phyloP scores from a whole-genome alignment of 2,797 vertebrate genomes.

The Sebastolobus altivelis region DNA sequence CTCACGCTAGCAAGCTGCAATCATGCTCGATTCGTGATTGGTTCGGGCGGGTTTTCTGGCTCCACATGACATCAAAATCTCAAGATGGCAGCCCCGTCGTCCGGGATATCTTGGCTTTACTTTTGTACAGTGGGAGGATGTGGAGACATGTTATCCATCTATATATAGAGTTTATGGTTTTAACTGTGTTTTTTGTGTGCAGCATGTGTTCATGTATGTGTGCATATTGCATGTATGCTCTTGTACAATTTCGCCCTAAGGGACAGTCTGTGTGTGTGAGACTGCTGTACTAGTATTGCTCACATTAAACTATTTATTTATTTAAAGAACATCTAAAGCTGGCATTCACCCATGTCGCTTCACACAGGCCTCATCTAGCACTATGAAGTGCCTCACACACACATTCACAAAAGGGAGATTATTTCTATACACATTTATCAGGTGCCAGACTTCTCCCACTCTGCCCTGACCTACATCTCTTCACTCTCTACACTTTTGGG shows the following conservation, averaged over 20 bases:
- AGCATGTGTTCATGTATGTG: neutral
- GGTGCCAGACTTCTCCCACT: slow-evolving; percentile 32
- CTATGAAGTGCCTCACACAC: neutral
- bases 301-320: neutral
- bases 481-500: slow-evolving; percentile 11
- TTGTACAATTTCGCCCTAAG: neutral
- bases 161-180: too few relatives aligned
- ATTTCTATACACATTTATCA: slow-evolving; percentile 22
- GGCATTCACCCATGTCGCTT: neutral
- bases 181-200: neutral
- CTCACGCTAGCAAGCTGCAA: too few relatives aligned
- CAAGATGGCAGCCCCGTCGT: too few relatives aligned
- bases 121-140: too few relatives aligned
- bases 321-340: neutral
- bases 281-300: neutral
- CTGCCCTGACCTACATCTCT: slow-evolving; percentile 25
- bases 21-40: too few relatives aligned
- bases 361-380: neutral
- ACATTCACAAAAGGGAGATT: neutral
- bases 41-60: too few relatives aligned
- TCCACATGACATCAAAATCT: too few relatives aligned
- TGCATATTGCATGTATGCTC: neutral
- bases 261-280: neutral
- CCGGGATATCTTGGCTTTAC: too few relatives aligned
- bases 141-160: too few relatives aligned